phyloP scores from a whole-genome alignment of 2,888 invertebrate species.

The Venusia cambrica region DNA sequence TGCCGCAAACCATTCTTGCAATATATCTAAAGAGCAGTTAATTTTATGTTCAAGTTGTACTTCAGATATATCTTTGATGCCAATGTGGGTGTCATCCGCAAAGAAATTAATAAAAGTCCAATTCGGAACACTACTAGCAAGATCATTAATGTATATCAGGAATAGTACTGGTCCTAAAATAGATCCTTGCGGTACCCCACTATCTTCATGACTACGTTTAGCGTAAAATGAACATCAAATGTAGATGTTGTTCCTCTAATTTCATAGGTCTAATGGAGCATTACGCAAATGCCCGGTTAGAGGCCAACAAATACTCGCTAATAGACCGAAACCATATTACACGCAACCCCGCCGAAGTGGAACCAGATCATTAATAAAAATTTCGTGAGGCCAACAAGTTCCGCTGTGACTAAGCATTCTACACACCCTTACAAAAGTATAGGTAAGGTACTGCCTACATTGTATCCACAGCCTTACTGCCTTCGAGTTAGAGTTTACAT shows the following conservation, averaged over 20 bases:
- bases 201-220: slow-evolving; percentile 4
- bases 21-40: too few relatives aligned
- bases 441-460: too few relatives aligned
- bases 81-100: too few relatives aligned
- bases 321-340: slow-evolving; percentile 48
- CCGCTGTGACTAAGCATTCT: slow-evolving; percentile 53
- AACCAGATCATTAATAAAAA: slow-evolving; percentile 57
- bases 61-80: too few relatives aligned
- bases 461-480: slow-evolving; percentile 9
- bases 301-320: slow-evolving; percentile 44
- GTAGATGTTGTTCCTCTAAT: slow-evolving; percentile 19
- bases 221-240: slow-evolving; percentile 17
- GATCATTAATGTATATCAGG: too few relatives aligned
- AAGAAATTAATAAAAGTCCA: too few relatives aligned
- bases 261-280: slow-evolving; percentile 27
- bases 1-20: too few relatives aligned
- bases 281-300: slow-evolving; percentile 38
- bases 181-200: too few relatives aligned
- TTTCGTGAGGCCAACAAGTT: slow-evolving; percentile 59
- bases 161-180: too few relatives aligned
- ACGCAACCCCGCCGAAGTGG: slow-evolving; percentile 37
- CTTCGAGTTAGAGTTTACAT: slow-evolving; percentile 8
- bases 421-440: too few relatives aligned
- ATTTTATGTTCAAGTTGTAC: too few relatives aligned
- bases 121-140: too few relatives aligned